Evolutionary conservation across 35 echinoderm and acorn worm genomes (phyloP).

Genomic region (Apostichopus parvimensis): DNA sequence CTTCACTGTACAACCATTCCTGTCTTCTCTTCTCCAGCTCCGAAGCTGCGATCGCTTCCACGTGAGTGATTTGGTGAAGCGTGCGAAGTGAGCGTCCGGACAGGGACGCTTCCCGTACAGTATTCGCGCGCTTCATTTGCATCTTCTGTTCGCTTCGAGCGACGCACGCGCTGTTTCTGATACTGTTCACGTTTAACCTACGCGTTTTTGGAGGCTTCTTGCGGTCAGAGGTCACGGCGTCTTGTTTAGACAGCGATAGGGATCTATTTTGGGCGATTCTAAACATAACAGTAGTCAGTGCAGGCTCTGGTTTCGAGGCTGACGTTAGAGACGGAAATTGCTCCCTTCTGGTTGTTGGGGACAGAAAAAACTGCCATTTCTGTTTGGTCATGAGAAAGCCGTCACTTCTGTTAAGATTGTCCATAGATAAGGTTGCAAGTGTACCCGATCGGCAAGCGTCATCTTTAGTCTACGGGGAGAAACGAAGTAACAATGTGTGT

Average conservation of each 20-base stretch:
- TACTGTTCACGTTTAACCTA: slow-evolving; percentile 37
- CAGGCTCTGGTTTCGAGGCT: background rate
- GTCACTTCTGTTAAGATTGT: background rate
- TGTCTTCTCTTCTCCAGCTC: slow-evolving; percentile 27
- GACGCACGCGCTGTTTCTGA: slow-evolving; percentile 11
- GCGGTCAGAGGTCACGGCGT: background rate
- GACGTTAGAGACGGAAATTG: background rate
- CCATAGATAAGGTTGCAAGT: background rate
- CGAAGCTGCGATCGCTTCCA: slow-evolving; percentile 42
- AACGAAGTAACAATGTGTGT: background rate
- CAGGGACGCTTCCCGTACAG: background rate
- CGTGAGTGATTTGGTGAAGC: slow-evolving; percentile 42
- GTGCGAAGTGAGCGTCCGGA: background rate
- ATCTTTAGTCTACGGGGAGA: background rate
- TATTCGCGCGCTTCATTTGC: background rate
- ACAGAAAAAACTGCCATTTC: slow-evolving; percentile 10
- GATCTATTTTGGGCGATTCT: background rate
- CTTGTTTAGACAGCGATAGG: background rate
- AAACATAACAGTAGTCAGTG: slow-evolving; percentile 4
- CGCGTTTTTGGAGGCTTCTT: background rate
- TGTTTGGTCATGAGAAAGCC: background rate
- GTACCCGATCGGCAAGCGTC: background rate
- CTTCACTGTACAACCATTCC: slow-evolving; percentile 17
- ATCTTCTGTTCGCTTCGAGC: slow-evolving; percentile 14
- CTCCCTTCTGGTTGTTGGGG: background rate